Evolutionary conservation across 2,797 vertebrate genomes (phyloP), one percentile per base, ranked within the genome.

Genomic region (Dallia pectoralis): DNA sequence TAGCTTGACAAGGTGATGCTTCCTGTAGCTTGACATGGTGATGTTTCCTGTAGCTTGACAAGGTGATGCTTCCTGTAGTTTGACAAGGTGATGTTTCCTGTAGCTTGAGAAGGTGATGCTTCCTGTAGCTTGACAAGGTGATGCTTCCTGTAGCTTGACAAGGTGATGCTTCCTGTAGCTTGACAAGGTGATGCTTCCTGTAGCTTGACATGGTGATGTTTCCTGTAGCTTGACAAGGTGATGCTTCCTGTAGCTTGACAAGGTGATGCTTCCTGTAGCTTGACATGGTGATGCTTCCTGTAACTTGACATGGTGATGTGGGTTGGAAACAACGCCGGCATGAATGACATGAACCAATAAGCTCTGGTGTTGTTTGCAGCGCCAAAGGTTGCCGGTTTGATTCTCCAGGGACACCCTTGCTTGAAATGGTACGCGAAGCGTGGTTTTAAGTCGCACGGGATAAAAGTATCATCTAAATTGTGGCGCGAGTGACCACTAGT

Each of bases 51-150:
- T 91, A 72, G 81, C 84, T 82, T 92, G 87, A 93, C 92, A 93
- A n/a, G n/a, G n/a, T n/a, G n/a, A n/a, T n/a, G 74, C 88, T 93
- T 92, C 90, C 89, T 93, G 89, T 91, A 72, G 81, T 83, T 82
- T 92, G 87, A 93, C 92, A 93, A n/a, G n/a, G n/a, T n/a, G n/a
- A n/a, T n/a, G 74, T 89, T 93, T 92, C 90, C 89, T 93, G 89
- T 91, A 72, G 81, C 84, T 82, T 92, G 87, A 93, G 92, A 93
- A n/a, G n/a, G n/a, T n/a, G n/a, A n/a, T n/a, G 74, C 88, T 93
- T 92, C 90, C 89, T 93, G 89, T 91, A 72, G 81, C 84, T 82
- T 92, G 87, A 93, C 92, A 93, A n/a, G n/a, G n/a, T n/a, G n/a
- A n/a, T n/a, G 74, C 88, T 93, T 92, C 90, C 89, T 93, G 89